A percentile compares a stretch with the other conserved stretches of the same genome.
These are phyloP conservation scores for Neuroscelio doddi DNA, from an alignment of 2,888 invertebrate genomes.

Conservation along the genomic window DNA sequence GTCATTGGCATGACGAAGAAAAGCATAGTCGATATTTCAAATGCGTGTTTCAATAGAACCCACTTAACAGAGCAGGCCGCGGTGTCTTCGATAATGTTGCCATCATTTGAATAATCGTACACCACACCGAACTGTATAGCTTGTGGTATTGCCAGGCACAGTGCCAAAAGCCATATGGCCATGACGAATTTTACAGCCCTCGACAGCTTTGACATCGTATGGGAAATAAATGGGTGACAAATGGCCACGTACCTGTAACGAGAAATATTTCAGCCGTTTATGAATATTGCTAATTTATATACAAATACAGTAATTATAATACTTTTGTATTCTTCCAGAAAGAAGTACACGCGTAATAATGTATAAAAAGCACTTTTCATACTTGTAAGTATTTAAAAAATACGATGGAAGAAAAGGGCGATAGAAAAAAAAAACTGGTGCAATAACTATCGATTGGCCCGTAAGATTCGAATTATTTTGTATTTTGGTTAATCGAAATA, in stretches of 20 bases:
- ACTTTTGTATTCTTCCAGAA: too few species aligned
- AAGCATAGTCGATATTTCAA: constrained; percentile 85
- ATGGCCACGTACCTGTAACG: constrained; percentile 63
- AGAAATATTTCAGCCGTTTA: too few species aligned
- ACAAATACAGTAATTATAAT: too few species aligned
- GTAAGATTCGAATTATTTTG: too few species aligned
- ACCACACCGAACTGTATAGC: constrained; percentile 86
- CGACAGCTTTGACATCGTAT: constrained; percentile 87
- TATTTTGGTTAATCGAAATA: too few species aligned
- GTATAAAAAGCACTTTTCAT: too few species aligned
- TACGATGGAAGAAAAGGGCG: too few species aligned
- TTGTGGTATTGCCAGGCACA: constrained; percentile 84
- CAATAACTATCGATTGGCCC: too few species aligned
- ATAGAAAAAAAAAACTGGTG: too few species aligned
- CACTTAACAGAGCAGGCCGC: constrained; percentile 78
- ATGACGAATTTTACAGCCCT: constrained; percentile 84
- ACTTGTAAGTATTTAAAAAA: too few species aligned
- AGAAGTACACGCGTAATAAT: too few species aligned
- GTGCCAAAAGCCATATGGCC: constrained; percentile 84
- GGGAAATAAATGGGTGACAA: constrained; percentile 81
- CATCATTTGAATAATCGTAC: constrained; percentile 69
- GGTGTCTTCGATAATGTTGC: constrained; percentile 70
- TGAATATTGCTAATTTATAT: too few species aligned
- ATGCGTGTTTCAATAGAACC: constrained; percentile 79
- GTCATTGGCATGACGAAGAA: constrained; percentile 93